Conservation (phyloP, 2,888 invertebrate species). For the Balanococcus diminutus region DNA sequence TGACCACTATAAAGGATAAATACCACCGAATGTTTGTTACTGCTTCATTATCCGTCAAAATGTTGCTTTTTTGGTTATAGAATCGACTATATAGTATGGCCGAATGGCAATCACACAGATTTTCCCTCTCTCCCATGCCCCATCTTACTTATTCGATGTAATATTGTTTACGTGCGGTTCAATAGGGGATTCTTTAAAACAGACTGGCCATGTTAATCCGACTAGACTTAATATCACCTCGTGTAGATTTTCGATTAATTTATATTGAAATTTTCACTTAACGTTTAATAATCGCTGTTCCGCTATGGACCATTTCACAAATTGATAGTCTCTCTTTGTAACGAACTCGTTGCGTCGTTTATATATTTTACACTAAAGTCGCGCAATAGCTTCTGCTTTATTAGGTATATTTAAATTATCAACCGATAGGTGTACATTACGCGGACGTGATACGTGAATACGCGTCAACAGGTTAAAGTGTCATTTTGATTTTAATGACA, state of each 20-base stretch:
- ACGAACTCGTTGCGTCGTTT: too few relatives aligned
- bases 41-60: constrained; percentile 10
- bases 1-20: constrained; percentile 3
- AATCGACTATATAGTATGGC: not conserved
- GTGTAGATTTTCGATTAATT: constrained; percentile 3
- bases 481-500: constrained; percentile 1
- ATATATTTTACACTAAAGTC: too few relatives aligned
- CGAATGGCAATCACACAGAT: not conserved
- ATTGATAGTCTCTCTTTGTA: constrained; percentile 6
- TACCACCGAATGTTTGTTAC: not conserved
- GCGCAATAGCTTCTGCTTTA: not conserved
- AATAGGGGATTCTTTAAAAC: not conserved
- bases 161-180: not conserved
- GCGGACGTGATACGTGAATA: not conserved
- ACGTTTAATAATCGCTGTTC: not conserved
- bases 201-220: not conserved
- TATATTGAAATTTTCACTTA: constrained; percentile 11
- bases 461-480: constrained; percentile 14
- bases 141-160: too few relatives aligned
- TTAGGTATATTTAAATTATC: not conserved
- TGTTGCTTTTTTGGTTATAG: not conserved
- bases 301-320: not conserved
- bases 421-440: not conserved
- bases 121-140: not conserved
- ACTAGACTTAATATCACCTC: not conserved